Evolutionary conservation across 64 coral and sea anemone species (phyloP).

Genomic region (Hydrozoanthus tunicans): DNA sequence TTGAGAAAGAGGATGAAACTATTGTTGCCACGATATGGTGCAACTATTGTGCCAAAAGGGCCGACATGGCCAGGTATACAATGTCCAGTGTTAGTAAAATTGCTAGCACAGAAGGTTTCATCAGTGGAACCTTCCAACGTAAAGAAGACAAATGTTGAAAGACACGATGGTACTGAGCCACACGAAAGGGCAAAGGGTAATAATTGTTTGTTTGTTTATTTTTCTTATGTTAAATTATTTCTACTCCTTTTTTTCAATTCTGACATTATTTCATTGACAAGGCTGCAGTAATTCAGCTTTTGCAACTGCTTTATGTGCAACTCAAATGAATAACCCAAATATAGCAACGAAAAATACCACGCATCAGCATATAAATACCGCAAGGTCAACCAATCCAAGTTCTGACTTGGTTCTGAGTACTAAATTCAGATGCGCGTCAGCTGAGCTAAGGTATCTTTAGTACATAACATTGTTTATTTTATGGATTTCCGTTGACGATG

Average conservation of each 20-base stretch:
- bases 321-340: no score
- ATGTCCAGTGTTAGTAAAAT: not conserved
- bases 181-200: constrained; percentile 36
- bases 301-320: constrained; percentile 14
- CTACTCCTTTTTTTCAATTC: constrained; percentile 8
- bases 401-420: no score
- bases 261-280: constrained; percentile 7
- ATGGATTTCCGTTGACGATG: constrained; percentile 31
- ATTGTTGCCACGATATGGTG: constrained; percentile 26
- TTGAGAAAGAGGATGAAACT: not conserved
- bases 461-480: not conserved
- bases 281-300: not conserved
- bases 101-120: not conserved
- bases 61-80: not conserved
- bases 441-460: no score
- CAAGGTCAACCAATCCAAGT: no score
- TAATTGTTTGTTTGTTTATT: constrained; percentile 13
- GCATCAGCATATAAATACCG: no score
- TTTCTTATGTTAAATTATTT: no score
- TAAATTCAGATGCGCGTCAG: no score
- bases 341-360: no score
- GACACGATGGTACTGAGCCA: constrained; percentile 12
- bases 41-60: constrained; percentile 19
- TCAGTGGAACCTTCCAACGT: constrained; percentile 19
- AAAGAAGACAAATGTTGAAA: constrained; percentile 8